phyloP scores from a whole-genome alignment of 1,140 invertebrate genomes.

The Diorhabda elongata region DNA sequence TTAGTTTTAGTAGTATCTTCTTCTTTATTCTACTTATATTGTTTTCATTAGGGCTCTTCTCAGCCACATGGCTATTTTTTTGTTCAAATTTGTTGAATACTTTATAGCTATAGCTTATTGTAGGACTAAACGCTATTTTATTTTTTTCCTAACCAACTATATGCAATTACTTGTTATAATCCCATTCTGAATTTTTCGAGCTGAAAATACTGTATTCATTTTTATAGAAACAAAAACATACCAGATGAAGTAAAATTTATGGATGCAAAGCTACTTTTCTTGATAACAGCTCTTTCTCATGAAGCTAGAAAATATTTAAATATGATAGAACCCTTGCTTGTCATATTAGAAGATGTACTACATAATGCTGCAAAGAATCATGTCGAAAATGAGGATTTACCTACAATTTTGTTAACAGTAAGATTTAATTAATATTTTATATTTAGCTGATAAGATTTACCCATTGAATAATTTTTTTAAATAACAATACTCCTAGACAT shows the following conservation, averaged over 20 bases:
- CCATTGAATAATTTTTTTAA: conserved; percentile 12
- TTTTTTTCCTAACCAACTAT: neutral
- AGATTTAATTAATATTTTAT: conserved; percentile 16
- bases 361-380: conserved; percentile 45
- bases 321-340: conserved; percentile 75
- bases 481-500: too few relatives aligned
- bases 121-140: too few relatives aligned
- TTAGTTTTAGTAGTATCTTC: too few relatives aligned
- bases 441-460: conserved; percentile 17
- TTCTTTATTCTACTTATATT: neutral
- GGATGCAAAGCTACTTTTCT: conserved; percentile 83
- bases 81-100: neutral
- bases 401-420: conserved; percentile 27
- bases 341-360: conserved; percentile 72
- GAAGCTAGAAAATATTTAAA: conserved; percentile 69
- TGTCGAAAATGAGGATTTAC: conserved; percentile 18
- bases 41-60: conserved; percentile 3
- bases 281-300: conserved; percentile 76
- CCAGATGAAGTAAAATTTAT: conserved; percentile 76
- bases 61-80: neutral
- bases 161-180: conserved; percentile 10
- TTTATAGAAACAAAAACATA: conserved; percentile 48
- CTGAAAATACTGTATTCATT: conserved; percentile 8
- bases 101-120: conserved; percentile 8
- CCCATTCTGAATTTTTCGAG: conserved; percentile 4